Percentiles rank a stretch among this genome's conserved stretches.
These are phyloP conservation scores for Rhyacophila evoluta DNA, from an alignment of 2,888 invertebrate species.

Conservation along the genomic window DNA sequence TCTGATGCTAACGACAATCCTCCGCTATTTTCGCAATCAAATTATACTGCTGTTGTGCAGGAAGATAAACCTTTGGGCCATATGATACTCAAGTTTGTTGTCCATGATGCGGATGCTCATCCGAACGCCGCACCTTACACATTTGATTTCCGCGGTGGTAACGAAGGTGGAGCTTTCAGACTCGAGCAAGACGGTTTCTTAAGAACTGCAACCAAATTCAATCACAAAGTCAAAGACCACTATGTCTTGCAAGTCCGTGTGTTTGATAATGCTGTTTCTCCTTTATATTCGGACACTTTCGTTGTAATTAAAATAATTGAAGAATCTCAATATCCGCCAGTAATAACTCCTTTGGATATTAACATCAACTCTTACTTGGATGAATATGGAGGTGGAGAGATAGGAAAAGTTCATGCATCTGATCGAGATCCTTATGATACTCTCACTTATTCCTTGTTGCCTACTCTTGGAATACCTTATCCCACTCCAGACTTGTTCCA, in stretches of 20 bases:
- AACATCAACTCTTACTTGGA: slow-evolving; percentile 90
- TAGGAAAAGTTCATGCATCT: slow-evolving; percentile 88
- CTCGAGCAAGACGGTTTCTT: slow-evolving; percentile 88
- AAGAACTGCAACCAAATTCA: slow-evolving; percentile 86
- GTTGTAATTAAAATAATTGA: slow-evolving; percentile 84
- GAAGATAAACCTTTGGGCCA: slow-evolving; percentile 91
- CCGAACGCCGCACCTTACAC: slow-evolving; percentile 93
- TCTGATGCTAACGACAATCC: slow-evolving; percentile 94
- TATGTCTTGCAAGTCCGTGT: slow-evolving; percentile 89
- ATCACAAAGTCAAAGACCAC: slow-evolving; percentile 83
- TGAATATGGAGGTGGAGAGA: slow-evolving; percentile 89
- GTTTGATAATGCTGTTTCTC: slow-evolving; percentile 93
- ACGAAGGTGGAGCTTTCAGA: slow-evolving; percentile 87
- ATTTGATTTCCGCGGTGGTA: slow-evolving; percentile 90
- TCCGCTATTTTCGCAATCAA: slow-evolving; percentile 82
- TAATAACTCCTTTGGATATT: slow-evolving; percentile 87
- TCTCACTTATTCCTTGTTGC: slow-evolving; percentile 79
- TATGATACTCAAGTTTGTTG: slow-evolving; percentile 81
- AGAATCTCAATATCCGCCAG: slow-evolving; percentile 94
- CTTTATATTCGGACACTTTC: slow-evolving; percentile 88
- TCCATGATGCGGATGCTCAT: slow-evolving; percentile 87
- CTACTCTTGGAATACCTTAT: slow-evolving; percentile 72
- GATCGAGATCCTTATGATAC: slow-evolving; percentile 95
- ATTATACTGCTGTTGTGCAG: slow-evolving; percentile 86
- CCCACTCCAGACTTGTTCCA: slow-evolving; percentile 80